Percentiles rank a stretch among this genome's conserved stretches.
Evolutionary conservation across 2,113 vertebrate genomes (phyloP).

Genomic region (Ptilonorhynchus violaceus): DNA sequence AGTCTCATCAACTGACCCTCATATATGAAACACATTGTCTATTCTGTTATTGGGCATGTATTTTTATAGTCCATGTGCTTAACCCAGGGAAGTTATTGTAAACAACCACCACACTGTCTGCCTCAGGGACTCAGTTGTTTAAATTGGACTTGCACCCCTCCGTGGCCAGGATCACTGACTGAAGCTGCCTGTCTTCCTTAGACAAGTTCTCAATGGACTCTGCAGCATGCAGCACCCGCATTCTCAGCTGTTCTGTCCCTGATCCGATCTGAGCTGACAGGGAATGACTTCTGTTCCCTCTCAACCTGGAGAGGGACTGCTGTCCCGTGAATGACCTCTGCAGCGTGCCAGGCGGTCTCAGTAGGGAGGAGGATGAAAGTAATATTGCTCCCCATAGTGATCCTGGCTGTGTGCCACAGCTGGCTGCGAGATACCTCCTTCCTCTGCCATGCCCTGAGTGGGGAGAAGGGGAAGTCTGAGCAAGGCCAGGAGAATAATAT

Average conservation of each 20-base stretch:
- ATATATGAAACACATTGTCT: not conserved
- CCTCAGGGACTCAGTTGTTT: not conserved
- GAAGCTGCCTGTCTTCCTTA: not conserved
- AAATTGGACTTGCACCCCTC: not conserved
- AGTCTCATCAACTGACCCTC: not conserved
- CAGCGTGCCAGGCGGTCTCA: not conserved
- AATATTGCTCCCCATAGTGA: not conserved
- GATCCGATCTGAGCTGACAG: rapidly evolving
- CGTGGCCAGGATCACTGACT: not conserved
- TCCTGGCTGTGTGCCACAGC: not conserved
- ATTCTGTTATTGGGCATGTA: not conserved
- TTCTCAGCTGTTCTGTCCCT: constrained; percentile 34
- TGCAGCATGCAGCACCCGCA: not conserved
- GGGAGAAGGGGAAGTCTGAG: not conserved
- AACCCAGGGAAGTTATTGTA: not conserved
- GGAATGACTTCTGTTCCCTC: not conserved
- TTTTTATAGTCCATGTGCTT: not conserved
- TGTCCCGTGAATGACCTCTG: not conserved
- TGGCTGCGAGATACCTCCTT: not conserved
- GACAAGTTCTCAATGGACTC: not conserved
- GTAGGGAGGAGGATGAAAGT: not conserved
- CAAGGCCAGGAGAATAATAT: not conserved
- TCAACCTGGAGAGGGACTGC: not conserved
- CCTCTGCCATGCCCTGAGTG: not conserved
- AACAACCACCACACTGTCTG: not conserved